These are phyloP conservation scores for Dipodomys spectabilis DNA, from an alignment of 2,113 vertebrate species.

Conservation along the genomic window DNA sequence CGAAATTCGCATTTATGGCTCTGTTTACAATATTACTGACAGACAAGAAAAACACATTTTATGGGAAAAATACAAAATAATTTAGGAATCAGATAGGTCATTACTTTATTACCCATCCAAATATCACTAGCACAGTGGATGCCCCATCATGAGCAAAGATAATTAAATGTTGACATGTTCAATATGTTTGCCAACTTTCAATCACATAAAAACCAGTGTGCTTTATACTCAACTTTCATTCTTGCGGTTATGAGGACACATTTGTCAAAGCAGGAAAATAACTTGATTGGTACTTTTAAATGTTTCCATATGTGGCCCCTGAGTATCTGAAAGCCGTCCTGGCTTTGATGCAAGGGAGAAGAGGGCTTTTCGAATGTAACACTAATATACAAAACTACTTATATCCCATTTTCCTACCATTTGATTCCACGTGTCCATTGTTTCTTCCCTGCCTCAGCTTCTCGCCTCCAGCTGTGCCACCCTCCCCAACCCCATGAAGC, in stretches of 20 bases:
- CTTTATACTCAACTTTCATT: neutral
- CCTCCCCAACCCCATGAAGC: neutral
- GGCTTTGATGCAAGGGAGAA: neutral
- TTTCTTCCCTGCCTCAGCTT: neutral
- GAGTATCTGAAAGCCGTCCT: neutral
- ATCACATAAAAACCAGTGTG: neutral
- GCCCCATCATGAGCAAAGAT: neutral
- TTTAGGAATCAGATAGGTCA: neutral
- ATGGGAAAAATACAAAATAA: neutral
- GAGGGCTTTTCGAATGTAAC: neutral
- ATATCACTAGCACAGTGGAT: neutral
- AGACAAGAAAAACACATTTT: neutral
- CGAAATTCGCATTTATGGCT: constrained; percentile 45
- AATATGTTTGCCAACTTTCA: neutral
- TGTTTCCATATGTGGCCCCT: neutral
- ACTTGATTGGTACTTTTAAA: neutral
- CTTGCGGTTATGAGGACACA: neutral
- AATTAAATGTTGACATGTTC: constrained; percentile 1
- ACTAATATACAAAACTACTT: neutral
- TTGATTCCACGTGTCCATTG: neutral
- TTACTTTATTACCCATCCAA: constrained; percentile 37
- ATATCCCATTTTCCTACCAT: neutral
- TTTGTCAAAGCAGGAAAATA: neutral
- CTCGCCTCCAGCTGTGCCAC: neutral
- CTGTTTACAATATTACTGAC: constrained; percentile 33